Evolutionary conservation across 2,797 vertebrate species (phyloP).

Genomic region (Phrynocephalus guinanensis): DNA sequence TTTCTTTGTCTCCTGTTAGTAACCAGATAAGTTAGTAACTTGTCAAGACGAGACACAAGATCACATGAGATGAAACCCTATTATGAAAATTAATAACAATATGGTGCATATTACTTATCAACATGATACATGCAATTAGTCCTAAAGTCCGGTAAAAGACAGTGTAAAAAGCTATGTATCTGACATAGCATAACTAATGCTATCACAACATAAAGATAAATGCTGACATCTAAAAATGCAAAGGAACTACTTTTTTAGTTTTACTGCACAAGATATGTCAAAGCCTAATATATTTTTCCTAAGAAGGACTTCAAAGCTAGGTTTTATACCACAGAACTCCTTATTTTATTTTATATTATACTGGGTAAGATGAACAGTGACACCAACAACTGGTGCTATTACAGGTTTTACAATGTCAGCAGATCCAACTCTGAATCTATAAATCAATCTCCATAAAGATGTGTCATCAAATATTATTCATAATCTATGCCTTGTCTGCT

Average conservation of each 20-base stretch:
- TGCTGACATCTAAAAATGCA: neutral
- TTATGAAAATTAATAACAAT: neutral
- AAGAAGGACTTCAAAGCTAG: neutral
- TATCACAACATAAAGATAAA: neutral
- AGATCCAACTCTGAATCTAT: constrained; percentile 2
- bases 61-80: too few relatives aligned
- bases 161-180: neutral
- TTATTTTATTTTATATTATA: constrained; percentile 29
- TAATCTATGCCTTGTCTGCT: neutral
- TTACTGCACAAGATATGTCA: neutral
- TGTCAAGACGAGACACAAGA: neutral
- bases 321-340: neutral
- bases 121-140: neutral
- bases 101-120: neutral
- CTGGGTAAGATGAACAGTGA: constrained; percentile 22
- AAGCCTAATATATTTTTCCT: neutral
- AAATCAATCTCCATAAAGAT: neutral
- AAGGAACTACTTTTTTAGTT: neutral
- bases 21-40: too few relatives aligned
- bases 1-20: too few relatives aligned
- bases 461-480: constrained; percentile 6
- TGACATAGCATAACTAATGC: neutral
- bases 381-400: neutral
- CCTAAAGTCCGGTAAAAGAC: neutral
- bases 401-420: neutral